Evolutionary conservation across 2,888 invertebrate species (phyloP).

Genomic region (Salticus scenicus): DNA sequence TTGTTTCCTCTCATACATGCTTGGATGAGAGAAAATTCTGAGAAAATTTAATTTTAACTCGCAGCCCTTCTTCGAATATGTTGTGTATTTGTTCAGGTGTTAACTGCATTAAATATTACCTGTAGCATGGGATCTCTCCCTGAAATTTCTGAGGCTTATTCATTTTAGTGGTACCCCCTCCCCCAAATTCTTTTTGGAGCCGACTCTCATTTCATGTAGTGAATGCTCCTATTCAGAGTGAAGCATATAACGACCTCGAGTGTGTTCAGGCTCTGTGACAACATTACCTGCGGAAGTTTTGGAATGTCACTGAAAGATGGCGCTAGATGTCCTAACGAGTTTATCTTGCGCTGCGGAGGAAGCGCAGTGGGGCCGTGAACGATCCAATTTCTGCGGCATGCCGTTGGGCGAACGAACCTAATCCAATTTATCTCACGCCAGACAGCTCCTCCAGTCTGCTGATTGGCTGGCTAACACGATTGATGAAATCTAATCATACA

Average conservation of each 20-base stretch:
- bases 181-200: too few species aligned
- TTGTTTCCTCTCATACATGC: too few species aligned
- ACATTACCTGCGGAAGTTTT: neutral
- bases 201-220: too few species aligned
- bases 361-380: conserved; percentile 56
- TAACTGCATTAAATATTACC: too few species aligned
- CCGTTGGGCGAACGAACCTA: conserved; percentile 57
- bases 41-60: too few species aligned
- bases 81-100: too few species aligned
- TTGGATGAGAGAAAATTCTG: too few species aligned
- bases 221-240: too few species aligned
- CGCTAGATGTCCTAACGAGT: conserved; percentile 54
- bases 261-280: neutral
- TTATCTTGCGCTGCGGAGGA: conserved; percentile 53
- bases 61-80: too few species aligned
- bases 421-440: conserved; percentile 62
- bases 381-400: conserved; percentile 68
- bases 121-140: too few species aligned
- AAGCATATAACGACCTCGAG: neutral
- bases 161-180: too few species aligned
- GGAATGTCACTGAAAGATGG: conserved; percentile 54
- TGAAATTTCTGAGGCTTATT: too few species aligned
- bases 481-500: conserved; percentile 70
- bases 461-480: conserved; percentile 69
- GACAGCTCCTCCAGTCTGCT: conserved; percentile 60